Evolutionary conservation across 2,113 vertebrate species (phyloP).

Genomic region (Atherinomorus stipes): DNA sequence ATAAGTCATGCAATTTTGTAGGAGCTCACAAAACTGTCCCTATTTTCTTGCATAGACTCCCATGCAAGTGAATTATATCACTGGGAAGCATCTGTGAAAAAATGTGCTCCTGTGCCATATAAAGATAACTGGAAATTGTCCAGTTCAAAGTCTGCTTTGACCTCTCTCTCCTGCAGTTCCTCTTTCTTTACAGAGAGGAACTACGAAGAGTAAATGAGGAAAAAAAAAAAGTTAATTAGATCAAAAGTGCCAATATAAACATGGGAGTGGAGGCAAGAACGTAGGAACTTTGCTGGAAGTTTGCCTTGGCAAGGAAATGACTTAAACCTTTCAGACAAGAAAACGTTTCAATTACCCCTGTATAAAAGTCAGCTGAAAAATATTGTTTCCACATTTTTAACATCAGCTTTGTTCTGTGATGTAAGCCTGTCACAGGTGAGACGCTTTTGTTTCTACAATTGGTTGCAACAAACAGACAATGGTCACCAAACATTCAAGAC

Average conservation of each 20-base stretch:
- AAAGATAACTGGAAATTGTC: constrained; percentile 13
- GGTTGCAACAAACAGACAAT: neutral
- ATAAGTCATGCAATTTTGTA: constrained; percentile 13
- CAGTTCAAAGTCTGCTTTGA: constrained; percentile 34
- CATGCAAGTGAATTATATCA: constrained; percentile 15
- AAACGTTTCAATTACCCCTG: neutral
- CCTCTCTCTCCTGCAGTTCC: constrained; percentile 31
- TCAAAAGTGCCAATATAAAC: constrained; percentile 58
- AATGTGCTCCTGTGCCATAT: neutral
- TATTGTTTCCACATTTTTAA: neutral
- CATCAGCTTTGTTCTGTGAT: neutral
- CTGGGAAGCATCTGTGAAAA: neutral
- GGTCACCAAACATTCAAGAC: neutral
- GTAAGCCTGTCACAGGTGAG: neutral
- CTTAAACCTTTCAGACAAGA: neutral
- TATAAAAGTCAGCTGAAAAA: constrained; percentile 21
- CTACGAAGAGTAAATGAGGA: constrained; percentile 25
- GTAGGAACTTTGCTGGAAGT: constrained; percentile 47
- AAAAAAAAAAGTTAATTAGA: constrained; percentile 37
- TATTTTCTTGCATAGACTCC: neutral
- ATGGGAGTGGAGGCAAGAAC: constrained; percentile 39
- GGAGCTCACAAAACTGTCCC: constrained; percentile 12
- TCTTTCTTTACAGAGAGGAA: constrained; percentile 45
- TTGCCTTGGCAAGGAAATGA: constrained; percentile 65
- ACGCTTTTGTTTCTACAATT: constrained; percentile 29